Evolutionary conservation across 1,140 invertebrate genomes (phyloP), one percentile per base, ranked within the genome.

Genomic region (Battus philenor): DNA sequence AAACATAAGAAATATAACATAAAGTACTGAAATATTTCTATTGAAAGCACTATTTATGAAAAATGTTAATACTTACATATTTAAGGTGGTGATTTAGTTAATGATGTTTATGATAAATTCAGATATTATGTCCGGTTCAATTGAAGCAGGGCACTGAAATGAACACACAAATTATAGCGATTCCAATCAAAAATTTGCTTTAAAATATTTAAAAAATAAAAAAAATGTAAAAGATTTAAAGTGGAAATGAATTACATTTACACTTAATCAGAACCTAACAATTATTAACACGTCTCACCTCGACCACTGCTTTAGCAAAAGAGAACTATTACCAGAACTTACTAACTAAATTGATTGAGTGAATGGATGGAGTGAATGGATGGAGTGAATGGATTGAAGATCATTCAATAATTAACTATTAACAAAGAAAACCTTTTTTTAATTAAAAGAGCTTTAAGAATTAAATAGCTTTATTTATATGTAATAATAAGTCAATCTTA

Each of bases 141-240:
- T 47, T 51, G 15, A 57, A 68, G 77, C 77, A 82, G 77, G 77
- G 75, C 70, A 41, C 73, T 80, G 64, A 24, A 76, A 75, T 11
- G 13, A 59, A 56, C 38, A 50, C 55, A 20, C n/a, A 46, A 41
- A 34, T 24, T n/a, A 43, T 27, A n/a, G n/a, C n/a, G 24, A 4
- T 9, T 6, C n/a, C 2, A 27, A n/a, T n/a, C n/a, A 27, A 4
- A 27, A 27, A n/a, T 27, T 27, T 4, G 5, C n/a, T 24, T 24
- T 24, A 24, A 24, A 24, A 5, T 24, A 1, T 39, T 30, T 6
- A 12, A 12, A 8, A 24, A 12, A 22, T 16, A 15, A 29, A 16
- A 44, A 20, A 44, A 20, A 43, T n/a, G n/a, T n/a, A n/a, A n/a
- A n/a, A n/a, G n/a, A n/a, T n/a, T n/a, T n/a, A n/a, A n/a, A n/a